Conservation (phyloP, 92 coral and sea anemone genomes). For the Siderastrea siderea region DNA sequence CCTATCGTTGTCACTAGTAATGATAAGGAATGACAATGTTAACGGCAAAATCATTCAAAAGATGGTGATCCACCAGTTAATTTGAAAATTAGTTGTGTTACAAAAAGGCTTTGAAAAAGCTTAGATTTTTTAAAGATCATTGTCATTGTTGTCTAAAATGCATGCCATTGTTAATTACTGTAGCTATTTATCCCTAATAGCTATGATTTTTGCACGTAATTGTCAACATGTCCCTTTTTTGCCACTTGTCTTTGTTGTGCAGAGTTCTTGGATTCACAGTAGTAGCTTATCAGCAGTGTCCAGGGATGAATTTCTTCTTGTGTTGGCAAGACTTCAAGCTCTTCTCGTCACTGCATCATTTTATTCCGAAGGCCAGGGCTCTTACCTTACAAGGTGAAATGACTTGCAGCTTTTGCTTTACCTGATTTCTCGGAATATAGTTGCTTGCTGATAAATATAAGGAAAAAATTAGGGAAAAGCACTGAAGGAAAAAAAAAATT, state of each 20-base stretch:
- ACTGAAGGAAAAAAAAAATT: not conserved
- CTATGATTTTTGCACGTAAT: not conserved
- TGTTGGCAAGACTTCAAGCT: conserved; percentile 79
- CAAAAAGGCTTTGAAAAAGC: too few species aligned
- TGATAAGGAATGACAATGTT: too few species aligned
- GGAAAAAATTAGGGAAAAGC: not conserved
- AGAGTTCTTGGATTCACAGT: conserved; percentile 81
- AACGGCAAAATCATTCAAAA: too few species aligned
- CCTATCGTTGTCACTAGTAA: too few species aligned
- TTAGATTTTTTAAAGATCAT: too few species aligned
- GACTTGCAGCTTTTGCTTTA: not conserved
- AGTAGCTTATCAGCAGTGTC: conserved; percentile 67
- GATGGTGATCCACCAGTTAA: too few species aligned
- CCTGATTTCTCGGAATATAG: not conserved
- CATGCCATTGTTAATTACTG: too few species aligned
- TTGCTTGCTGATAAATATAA: not conserved
- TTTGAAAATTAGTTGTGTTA: too few species aligned
- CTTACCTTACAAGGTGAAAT: conserved; percentile 87
- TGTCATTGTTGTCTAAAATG: too few species aligned
- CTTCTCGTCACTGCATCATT: conserved; percentile 88
- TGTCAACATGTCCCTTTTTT: not conserved
- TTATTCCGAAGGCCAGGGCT: conserved; percentile 80
- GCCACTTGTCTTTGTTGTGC: not conserved
- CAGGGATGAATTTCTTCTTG: conserved; percentile 89
- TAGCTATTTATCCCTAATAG: too few species aligned